phyloP scores from a whole-genome alignment of 2,797 vertebrate species.

The Channa striata region DNA sequence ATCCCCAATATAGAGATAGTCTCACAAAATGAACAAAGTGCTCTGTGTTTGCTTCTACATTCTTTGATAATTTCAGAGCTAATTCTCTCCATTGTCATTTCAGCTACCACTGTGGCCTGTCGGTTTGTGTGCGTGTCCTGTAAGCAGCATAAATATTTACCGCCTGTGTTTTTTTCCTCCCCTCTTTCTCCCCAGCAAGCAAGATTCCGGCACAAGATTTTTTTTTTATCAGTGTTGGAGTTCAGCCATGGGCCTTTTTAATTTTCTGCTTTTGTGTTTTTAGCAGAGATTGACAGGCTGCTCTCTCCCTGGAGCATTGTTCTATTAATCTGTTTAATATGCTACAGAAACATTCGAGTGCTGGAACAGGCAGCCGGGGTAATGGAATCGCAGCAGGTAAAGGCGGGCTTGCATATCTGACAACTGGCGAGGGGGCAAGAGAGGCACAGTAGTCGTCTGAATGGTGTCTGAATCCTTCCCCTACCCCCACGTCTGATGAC shows the following conservation, averaged over 20 bases:
- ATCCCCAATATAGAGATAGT: slow-evolving; percentile 61
- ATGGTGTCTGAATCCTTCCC: slow-evolving; percentile 35
- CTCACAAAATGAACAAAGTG: slow-evolving; percentile 68
- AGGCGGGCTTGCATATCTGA: slow-evolving; percentile 80
- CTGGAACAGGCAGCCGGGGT: slow-evolving; percentile 82
- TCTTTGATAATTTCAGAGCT: slow-evolving; percentile 73
- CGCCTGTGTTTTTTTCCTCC: slow-evolving; percentile 77
- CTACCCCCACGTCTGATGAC: slow-evolving; percentile 55
- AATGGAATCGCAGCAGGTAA: slow-evolving; percentile 87
- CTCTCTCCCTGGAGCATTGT: slow-evolving; percentile 87
- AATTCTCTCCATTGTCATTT: slow-evolving; percentile 69
- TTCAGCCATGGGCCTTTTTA: slow-evolving; percentile 90
- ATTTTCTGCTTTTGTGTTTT: slow-evolving; percentile 91
- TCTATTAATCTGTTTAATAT: slow-evolving; percentile 93
- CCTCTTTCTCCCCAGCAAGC: slow-evolving; percentile 48
- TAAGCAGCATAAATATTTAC: slow-evolving; percentile 86
- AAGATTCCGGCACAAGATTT: slow-evolving; percentile 73
- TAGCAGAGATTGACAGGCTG: slow-evolving; percentile 85
- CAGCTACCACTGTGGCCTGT: slow-evolving; percentile 51
- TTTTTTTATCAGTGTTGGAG: slow-evolving; percentile 85
- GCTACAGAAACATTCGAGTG: slow-evolving; percentile 86
- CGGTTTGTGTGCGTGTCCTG: slow-evolving; percentile 68
- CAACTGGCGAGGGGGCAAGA: slow-evolving; percentile 66
- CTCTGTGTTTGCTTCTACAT: slow-evolving; percentile 55
- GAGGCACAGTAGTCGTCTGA: slow-evolving; percentile 52